A percentile compares a stretch with the other conserved stretches of the same genome.
Evolutionary conservation across 2,888 invertebrate genomes (phyloP).

Genomic region (Sisyra terminalis): DNA sequence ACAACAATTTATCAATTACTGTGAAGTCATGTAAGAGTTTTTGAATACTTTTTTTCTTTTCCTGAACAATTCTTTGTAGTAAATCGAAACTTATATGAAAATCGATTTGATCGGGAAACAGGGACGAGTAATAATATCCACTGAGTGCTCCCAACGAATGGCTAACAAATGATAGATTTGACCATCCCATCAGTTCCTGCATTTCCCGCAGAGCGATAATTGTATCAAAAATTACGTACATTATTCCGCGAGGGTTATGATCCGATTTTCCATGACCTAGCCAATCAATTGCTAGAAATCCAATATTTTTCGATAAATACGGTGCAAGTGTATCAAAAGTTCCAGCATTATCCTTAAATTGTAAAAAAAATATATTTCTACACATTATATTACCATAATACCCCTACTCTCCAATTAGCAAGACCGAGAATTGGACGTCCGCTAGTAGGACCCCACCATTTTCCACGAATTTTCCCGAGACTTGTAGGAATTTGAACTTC

Average conservation of each 20-base stretch:
- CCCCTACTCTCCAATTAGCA: slow-evolving; percentile 51
- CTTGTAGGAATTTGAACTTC: slow-evolving; percentile 50
- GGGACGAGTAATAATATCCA: slow-evolving; percentile 38
- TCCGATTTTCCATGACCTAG: too few relatives aligned
- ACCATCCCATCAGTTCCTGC: slow-evolving; percentile 50
- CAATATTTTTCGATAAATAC: too few relatives aligned
- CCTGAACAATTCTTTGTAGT: slow-evolving; percentile 19
- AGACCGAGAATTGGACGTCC: slow-evolving; percentile 48
- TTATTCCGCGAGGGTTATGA: too few relatives aligned
- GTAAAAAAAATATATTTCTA: too few relatives aligned
- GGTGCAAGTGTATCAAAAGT: too few relatives aligned
- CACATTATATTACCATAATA: too few relatives aligned
- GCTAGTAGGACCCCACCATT: slow-evolving; percentile 50
- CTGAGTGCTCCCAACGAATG: slow-evolving; percentile 53
- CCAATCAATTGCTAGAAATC: too few relatives aligned
- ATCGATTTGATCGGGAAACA: slow-evolving; percentile 42
- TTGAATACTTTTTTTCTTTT: slow-evolving; percentile 15
- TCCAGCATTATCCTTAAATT: too few relatives aligned
- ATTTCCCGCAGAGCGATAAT: slow-evolving; percentile 23
- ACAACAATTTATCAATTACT: slow-evolving; percentile 23
- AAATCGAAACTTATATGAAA: slow-evolving; percentile 39
- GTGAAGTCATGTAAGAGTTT: slow-evolving; percentile 30
- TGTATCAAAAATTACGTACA: too few relatives aligned
- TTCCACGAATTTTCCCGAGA: slow-evolving; percentile 51
- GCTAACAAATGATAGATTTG: slow-evolving; percentile 45